Conservation (phyloP, 2,797 vertebrate species). For the Cuniculus paca region DNA sequence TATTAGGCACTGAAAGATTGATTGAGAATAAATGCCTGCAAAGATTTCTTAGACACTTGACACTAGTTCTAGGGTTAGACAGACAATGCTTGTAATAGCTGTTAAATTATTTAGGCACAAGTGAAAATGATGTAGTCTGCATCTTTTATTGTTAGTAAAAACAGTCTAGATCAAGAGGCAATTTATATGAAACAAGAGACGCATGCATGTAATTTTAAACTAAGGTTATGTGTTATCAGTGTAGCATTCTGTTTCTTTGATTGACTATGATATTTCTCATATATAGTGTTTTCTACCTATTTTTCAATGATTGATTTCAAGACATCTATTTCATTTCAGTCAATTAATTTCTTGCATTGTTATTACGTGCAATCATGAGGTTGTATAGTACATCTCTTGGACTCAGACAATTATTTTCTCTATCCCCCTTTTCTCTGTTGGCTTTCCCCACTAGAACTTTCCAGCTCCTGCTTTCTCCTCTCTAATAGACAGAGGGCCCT, state of each 20-base stretch:
- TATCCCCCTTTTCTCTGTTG: not conserved
- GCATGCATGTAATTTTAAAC: not conserved
- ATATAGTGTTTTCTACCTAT: not conserved
- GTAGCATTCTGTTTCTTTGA: not conserved
- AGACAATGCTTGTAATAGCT: not conserved
- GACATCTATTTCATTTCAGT: not conserved
- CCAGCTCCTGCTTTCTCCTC: not conserved
- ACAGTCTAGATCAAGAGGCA: not conserved
- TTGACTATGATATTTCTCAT: not conserved
- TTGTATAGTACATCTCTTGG: not conserved
- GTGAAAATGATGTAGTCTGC: not conserved
- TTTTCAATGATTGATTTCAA: not conserved
- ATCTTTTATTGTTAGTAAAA: not conserved
- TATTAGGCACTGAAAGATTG: not conserved
- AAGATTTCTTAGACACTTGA: not conserved
- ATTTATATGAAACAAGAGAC: not conserved
- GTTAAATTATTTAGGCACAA: not conserved
- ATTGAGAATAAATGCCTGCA: not conserved
- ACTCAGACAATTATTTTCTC: not conserved
- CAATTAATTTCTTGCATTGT: not conserved
- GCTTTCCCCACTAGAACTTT: not conserved
- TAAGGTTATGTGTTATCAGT: not conserved
- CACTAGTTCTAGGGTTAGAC: not conserved
- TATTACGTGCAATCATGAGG: not conserved
- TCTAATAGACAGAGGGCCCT: not conserved